Evolutionary conservation across 2,888 invertebrate genomes (phyloP).

Genomic region (Drosophila lutescens): DNA sequence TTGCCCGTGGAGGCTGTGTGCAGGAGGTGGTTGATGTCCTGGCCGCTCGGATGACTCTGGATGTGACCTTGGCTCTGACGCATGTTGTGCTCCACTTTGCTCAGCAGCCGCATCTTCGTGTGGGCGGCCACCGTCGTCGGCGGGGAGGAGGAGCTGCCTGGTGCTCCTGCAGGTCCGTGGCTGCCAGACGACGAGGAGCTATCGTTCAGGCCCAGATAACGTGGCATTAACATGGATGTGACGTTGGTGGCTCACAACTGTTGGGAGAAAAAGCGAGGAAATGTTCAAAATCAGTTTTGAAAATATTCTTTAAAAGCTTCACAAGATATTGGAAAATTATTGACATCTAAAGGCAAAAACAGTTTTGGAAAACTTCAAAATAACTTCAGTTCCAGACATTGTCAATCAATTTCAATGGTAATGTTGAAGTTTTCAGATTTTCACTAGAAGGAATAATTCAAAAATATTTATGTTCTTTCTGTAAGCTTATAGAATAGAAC

Average conservation of each 20-base stretch:
- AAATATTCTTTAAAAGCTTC: not conserved
- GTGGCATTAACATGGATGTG: slow-evolving; percentile 74
- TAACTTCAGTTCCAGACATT: not conserved
- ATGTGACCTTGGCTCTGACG: slow-evolving; percentile 62
- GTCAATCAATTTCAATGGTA: too few species aligned
- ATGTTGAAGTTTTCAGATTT: too few species aligned
- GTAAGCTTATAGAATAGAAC: too few species aligned
- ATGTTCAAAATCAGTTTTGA: slow-evolving; percentile 5
- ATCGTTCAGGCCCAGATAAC: slow-evolving; percentile 58
- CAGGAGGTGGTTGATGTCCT: slow-evolving; percentile 67
- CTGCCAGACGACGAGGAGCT: slow-evolving; percentile 36
- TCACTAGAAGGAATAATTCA: too few species aligned
- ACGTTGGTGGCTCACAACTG: not conserved
- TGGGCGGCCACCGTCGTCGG: slow-evolving; percentile 70
- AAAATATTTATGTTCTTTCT: too few species aligned
- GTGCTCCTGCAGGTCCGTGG: slow-evolving; percentile 9
- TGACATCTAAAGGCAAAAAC: not conserved
- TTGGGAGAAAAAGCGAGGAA: not conserved
- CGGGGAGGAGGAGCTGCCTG: slow-evolving; percentile 38
- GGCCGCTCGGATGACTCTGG: slow-evolving; percentile 32
- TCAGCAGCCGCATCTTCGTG: slow-evolving; percentile 71
- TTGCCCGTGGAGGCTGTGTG: slow-evolving; percentile 68
- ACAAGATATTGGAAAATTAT: not conserved
- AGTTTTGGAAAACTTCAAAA: slow-evolving; percentile 12
- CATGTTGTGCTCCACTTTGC: slow-evolving; percentile 75